Percentiles rank a stretch among this genome's conserved stretches.
Conservation (phyloP, 1,140 invertebrate species). For the Eumeta japonica region DNA sequence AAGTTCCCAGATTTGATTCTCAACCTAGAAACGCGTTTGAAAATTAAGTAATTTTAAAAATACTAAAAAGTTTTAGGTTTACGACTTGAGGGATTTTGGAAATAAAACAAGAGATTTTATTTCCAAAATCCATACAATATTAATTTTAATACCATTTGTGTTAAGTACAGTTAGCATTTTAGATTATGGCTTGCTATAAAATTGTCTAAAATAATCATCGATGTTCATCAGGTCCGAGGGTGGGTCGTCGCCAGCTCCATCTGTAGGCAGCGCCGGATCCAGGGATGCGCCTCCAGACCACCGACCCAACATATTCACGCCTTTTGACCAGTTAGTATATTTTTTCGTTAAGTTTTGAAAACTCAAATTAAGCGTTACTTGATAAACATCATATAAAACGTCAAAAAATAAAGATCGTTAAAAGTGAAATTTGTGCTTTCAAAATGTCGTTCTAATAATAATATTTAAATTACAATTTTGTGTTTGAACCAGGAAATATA, state of each 20-base stretch:
- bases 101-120: not conserved
- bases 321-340: conserved; percentile 48
- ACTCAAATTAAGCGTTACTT: not conserved
- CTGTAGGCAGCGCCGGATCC: conserved; percentile 41
- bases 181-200: not conserved
- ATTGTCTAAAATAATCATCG: too few relatives aligned
- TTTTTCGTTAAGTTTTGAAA: too few relatives aligned
- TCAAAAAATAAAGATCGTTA: not conserved
- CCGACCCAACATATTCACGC: conserved; percentile 38
- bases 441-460: too few relatives aligned
- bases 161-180: not conserved
- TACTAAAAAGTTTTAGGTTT: too few relatives aligned
- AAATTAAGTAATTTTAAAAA: too few relatives aligned
- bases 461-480: too few relatives aligned
- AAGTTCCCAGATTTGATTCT: too few relatives aligned
- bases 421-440: too few relatives aligned
- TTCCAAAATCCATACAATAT: not conserved
- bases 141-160: not conserved
- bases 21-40: too few relatives aligned
- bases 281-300: conserved; percentile 32
- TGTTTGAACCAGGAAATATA: too few relatives aligned
- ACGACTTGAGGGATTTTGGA: too few relatives aligned
- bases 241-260: conserved; percentile 39
- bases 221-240: conserved; percentile 35
- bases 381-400: not conserved